phyloP scores from a whole-genome alignment of 1,140 invertebrate genomes.

The Nilaparvata lugens region DNA sequence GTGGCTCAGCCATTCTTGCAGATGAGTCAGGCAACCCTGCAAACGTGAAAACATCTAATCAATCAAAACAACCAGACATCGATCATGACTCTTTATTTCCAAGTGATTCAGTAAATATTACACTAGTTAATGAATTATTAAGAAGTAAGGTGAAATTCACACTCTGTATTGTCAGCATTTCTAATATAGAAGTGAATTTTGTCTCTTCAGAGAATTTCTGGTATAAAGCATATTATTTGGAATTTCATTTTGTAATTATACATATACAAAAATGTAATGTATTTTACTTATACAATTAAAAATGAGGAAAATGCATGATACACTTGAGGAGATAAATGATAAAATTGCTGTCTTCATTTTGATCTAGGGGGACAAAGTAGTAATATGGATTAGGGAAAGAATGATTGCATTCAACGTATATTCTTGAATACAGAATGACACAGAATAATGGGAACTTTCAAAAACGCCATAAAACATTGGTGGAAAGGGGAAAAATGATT shows the following conservation, averaged over 20 bases:
- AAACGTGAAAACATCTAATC: not conserved
- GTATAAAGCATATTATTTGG: too few relatives aligned
- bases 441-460: too few relatives aligned
- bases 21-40: not conserved
- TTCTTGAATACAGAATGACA: too few relatives aligned
- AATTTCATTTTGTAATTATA: not conserved
- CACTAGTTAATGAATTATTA: not conserved
- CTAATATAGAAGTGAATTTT: not conserved
- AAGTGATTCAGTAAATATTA: not conserved
- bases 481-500: too few relatives aligned
- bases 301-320: too few relatives aligned
- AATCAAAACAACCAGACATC: not conserved
- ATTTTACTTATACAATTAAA: not conserved
- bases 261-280: not conserved
- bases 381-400: too few relatives aligned
- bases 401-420: too few relatives aligned
- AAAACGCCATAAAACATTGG: too few relatives aligned
- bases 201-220: too few relatives aligned
- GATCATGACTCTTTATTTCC: not conserved
- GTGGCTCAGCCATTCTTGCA: not conserved
- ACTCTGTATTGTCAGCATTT: not conserved
- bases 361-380: too few relatives aligned
- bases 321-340: too few relatives aligned
- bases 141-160: not conserved
- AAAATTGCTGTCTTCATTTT: too few relatives aligned